Evolutionary conservation across 2,113 vertebrate genomes (phyloP).

Genomic region (Pholis gunnellus): DNA sequence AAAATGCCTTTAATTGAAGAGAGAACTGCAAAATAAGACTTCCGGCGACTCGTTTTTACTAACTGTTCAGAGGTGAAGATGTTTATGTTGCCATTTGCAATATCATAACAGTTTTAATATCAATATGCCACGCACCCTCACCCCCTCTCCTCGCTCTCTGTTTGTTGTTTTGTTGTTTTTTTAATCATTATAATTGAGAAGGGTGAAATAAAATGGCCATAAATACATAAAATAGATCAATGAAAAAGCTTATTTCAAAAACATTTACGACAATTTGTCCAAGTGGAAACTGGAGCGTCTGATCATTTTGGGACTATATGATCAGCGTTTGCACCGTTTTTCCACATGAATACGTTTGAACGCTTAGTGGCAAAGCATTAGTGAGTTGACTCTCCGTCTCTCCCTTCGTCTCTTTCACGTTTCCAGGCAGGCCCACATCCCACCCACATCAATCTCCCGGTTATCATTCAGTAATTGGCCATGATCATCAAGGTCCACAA

Average conservation of each 20-base stretch:
- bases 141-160: not conserved
- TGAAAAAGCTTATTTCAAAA: not conserved
- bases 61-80: conserved; percentile 23
- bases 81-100: conserved; percentile 35
- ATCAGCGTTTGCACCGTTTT: not conserved
- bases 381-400: not conserved
- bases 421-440: conserved; percentile 33
- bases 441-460: conserved; percentile 72
- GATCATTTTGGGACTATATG: not conserved
- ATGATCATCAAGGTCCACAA: conserved; percentile 82
- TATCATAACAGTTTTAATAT: conserved; percentile 3
- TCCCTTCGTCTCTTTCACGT: conserved; percentile 9
- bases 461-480: conserved; percentile 82
- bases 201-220: not conserved
- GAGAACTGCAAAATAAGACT: conserved; percentile 37
- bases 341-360: not conserved
- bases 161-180: not conserved
- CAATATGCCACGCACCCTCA: not conserved
- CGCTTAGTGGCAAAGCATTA: not conserved
- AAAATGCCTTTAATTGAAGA: conserved; percentile 27
- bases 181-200: not conserved
- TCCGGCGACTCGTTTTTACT: not conserved
- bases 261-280: not conserved
- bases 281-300: not conserved
- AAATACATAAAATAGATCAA: not conserved